Percentiles rank a stretch among this genome's conserved stretches.
phyloP scores from a whole-genome alignment of 1,140 invertebrate genomes.

The Zaprionus ghesquierei region DNA sequence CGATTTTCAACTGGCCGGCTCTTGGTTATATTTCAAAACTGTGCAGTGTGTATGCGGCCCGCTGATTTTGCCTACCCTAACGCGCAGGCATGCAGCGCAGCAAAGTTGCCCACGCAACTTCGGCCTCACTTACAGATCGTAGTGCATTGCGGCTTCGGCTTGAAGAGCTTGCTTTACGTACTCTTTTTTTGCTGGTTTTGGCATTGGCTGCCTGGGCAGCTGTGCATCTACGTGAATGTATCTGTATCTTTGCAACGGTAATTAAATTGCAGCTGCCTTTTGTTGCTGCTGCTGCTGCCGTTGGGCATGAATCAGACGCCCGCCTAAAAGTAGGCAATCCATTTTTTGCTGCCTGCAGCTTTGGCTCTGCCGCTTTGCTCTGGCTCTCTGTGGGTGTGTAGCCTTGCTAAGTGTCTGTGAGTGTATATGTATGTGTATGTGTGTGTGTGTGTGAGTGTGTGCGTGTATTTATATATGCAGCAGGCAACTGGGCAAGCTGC shows the following conservation, averaged over 20 bases:
- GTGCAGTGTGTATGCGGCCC: slow-evolving; percentile 1
- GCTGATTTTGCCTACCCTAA: background rate
- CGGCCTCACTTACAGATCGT: background rate
- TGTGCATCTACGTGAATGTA: slow-evolving; percentile 30
- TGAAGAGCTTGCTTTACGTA: background rate
- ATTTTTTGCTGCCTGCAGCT: slow-evolving; percentile 23
- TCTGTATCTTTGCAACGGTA: slow-evolving; percentile 60
- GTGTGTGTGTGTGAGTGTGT: background rate
- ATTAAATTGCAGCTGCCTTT: slow-evolving; percentile 72
- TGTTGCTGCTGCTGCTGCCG: slow-evolving; percentile 27
- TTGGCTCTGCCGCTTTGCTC: slow-evolving; percentile 1
- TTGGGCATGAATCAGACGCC: slow-evolving; percentile 43
- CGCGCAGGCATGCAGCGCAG: too few relatives aligned
- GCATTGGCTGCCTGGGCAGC: slow-evolving; percentile 17
- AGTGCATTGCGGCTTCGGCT: background rate
- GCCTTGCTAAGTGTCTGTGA: background rate
- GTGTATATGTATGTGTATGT: background rate
- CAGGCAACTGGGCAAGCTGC: slow-evolving; percentile 3
- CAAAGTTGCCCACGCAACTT: too few relatives aligned
- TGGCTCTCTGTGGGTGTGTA: background rate
- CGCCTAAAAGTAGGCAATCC: slow-evolving; percentile 61
- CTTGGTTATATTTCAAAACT: slow-evolving; percentile 38
- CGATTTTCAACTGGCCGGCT: slow-evolving; percentile 16
- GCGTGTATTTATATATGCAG: background rate
- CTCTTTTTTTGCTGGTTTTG: slow-evolving; percentile 4